A percentile compares a stretch with the other conserved stretches of the same genome.
Conservation (phyloP, 2,113 vertebrate species). For the Amia ocellicauda region DNA sequence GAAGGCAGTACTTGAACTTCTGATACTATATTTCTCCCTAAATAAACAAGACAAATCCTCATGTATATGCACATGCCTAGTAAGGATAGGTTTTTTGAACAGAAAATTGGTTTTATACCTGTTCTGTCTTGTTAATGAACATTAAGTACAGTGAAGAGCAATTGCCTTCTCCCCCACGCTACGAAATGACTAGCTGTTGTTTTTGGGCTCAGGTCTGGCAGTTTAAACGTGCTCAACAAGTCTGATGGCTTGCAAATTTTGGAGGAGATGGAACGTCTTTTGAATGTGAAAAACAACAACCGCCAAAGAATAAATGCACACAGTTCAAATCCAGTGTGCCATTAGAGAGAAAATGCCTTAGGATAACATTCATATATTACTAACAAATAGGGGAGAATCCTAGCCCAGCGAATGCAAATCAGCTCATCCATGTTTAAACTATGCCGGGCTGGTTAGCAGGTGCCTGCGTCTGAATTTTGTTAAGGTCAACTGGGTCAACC, state of each 20-base stretch:
- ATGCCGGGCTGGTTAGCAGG: constrained; percentile 2
- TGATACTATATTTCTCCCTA: constrained; percentile 16
- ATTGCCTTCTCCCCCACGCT: no score
- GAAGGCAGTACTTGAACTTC: constrained; percentile 19
- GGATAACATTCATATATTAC: not conserved
- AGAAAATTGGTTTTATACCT: no score
- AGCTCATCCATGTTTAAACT: constrained; percentile 5
- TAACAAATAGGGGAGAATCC: not conserved
- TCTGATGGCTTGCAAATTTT: constrained; percentile 15
- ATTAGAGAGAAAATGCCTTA: not conserved
- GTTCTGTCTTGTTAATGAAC: no score
- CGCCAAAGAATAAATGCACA: not conserved
- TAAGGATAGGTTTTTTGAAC: no score
- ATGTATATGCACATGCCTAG: no score
- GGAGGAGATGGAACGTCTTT: not conserved
- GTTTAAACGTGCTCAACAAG: no score
- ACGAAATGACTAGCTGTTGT: no score
- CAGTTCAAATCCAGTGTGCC: constrained; percentile 1
- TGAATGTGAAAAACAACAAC: not conserved
- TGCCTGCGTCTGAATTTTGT: constrained; percentile 18
- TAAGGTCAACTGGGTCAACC: constrained; percentile 9
- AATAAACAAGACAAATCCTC: no score
- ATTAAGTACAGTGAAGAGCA: no score
- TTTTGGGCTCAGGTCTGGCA: no score
- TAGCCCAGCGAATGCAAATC: not conserved